Evolutionary conservation across 2,113 vertebrate species (phyloP).

Genomic region (Pithys albifrons): DNA sequence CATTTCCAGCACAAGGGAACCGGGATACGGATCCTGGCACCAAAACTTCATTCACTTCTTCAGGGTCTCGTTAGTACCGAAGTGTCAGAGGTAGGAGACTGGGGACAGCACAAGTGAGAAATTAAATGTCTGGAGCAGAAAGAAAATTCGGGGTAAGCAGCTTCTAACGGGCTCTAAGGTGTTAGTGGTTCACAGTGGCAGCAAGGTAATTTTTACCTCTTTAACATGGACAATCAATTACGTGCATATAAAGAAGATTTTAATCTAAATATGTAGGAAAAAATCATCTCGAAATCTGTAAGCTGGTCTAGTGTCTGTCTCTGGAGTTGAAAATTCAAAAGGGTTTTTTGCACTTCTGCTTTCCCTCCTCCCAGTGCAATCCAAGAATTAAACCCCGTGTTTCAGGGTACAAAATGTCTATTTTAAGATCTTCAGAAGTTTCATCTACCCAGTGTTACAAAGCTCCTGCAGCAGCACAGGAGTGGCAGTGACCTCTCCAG

Average conservation of each 20-base stretch:
- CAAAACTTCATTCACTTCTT: not conserved
- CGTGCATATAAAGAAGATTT: not conserved
- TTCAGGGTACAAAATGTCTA: not conserved
- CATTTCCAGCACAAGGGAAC: not conserved
- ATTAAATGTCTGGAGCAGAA: not conserved
- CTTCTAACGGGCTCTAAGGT: not conserved
- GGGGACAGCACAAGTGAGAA: not conserved
- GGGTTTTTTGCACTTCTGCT: not conserved
- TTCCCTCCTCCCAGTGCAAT: not conserved
- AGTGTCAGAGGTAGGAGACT: not conserved
- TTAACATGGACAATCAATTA: not conserved
- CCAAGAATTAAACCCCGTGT: not conserved
- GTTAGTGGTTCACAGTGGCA: not conserved
- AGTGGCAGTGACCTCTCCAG: not conserved
- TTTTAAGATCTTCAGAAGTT: not conserved
- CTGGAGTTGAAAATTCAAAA: not conserved
- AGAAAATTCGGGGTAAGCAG: not conserved
- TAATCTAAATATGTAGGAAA: not conserved
- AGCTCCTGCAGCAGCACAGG: not conserved
- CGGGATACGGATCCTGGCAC: not conserved
- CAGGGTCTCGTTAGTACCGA: not conserved
- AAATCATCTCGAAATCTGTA: not conserved
- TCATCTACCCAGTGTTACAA: not conserved
- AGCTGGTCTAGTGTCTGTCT: not conserved
- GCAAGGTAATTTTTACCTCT: not conserved